Evolutionary conservation across 2,888 invertebrate genomes (phyloP).

Genomic region (Lepidochrysops patricia): DNA sequence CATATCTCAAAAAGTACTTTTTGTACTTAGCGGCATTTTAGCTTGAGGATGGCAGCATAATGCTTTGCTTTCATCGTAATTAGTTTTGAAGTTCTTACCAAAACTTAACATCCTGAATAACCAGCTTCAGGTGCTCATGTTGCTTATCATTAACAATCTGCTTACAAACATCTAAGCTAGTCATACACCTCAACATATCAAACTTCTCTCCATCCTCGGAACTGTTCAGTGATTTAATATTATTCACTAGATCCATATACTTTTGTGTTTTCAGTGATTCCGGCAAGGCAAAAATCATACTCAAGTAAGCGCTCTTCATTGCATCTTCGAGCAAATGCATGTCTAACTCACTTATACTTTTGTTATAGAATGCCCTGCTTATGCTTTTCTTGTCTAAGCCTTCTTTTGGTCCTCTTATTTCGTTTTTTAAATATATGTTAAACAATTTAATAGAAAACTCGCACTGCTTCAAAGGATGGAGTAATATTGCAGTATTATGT

Average conservation of each 20-base stretch:
- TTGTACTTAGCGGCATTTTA: too few species aligned
- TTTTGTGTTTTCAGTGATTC: slow-evolving; percentile 43
- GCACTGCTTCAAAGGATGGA: slow-evolving; percentile 43
- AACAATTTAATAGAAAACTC: slow-evolving; percentile 50
- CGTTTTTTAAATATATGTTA: slow-evolving; percentile 44
- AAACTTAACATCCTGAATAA: slow-evolving; percentile 39
- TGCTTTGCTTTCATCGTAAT: too few species aligned
- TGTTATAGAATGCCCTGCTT: slow-evolving; percentile 53
- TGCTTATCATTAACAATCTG: slow-evolving; percentile 27
- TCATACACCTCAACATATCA: slow-evolving; percentile 30
- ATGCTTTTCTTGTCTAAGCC: slow-evolving; percentile 42
- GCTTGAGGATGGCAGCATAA: too few species aligned
- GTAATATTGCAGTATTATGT: slow-evolving; percentile 50
- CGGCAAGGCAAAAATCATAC: slow-evolving; percentile 40
- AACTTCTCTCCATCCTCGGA: slow-evolving; percentile 21
- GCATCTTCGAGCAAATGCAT: slow-evolving; percentile 40
- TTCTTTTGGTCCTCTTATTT: slow-evolving; percentile 32
- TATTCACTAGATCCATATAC: slow-evolving; percentile 55
- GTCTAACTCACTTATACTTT: slow-evolving; percentile 57
- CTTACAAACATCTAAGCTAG: slow-evolving; percentile 39
- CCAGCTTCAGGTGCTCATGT: slow-evolving; percentile 41
- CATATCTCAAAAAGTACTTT: too few species aligned
- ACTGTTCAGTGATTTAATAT: slow-evolving; percentile 51
- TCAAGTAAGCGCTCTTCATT: slow-evolving; percentile 45
- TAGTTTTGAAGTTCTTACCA: slow-evolving; percentile 35